A percentile compares a stretch with the other conserved stretches of the same genome.
These are phyloP conservation scores for Synergus gifuensis DNA, from an alignment of 2,888 invertebrate species.

Conservation along the genomic window DNA sequence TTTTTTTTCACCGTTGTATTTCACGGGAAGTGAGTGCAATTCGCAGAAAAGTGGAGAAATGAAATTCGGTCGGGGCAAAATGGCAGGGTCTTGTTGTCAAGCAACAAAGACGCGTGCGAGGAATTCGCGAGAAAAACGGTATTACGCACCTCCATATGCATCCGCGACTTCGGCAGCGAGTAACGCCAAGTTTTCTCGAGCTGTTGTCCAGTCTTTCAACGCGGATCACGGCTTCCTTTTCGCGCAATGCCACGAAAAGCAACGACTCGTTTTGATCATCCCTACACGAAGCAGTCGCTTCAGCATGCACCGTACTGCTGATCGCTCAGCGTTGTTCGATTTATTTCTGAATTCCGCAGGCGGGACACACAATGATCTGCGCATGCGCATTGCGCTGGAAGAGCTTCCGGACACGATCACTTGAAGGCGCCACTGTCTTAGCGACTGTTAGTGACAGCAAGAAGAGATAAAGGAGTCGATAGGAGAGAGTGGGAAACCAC, in stretches of 20 bases:
- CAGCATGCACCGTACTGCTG: conserved; percentile 72
- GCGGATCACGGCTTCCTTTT: conserved; percentile 71
- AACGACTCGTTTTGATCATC: conserved; percentile 73
- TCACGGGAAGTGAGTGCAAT: not conserved
- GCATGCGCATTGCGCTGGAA: conserved; percentile 53
- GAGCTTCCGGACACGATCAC: conserved; percentile 68
- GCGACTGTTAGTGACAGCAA: not conserved
- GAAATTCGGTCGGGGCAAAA: conserved; percentile 42
- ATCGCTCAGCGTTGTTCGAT: conserved; percentile 76
- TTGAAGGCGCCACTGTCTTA: conserved; percentile 58
- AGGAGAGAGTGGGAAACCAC: not conserved
- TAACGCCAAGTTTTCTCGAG: conserved; percentile 63
- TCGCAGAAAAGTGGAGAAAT: conserved; percentile 11
- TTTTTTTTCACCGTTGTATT: not conserved
- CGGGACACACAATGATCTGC: conserved; percentile 51
- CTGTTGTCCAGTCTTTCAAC: conserved; percentile 60
- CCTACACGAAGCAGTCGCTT: conserved; percentile 69
- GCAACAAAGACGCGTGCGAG: conserved; percentile 60
- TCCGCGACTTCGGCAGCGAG: conserved; percentile 72
- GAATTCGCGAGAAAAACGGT: conserved; percentile 52
- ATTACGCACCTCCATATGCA: conserved; percentile 76
- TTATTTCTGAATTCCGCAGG: conserved; percentile 75
- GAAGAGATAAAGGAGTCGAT: no score
- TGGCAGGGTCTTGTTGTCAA: conserved; percentile 47
- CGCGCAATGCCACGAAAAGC: conserved; percentile 71